A percentile compares a stretch with the other conserved stretches of the same genome.
phyloP scores from a whole-genome alignment of 2,797 vertebrate genomes.

The Sebastes minor region DNA sequence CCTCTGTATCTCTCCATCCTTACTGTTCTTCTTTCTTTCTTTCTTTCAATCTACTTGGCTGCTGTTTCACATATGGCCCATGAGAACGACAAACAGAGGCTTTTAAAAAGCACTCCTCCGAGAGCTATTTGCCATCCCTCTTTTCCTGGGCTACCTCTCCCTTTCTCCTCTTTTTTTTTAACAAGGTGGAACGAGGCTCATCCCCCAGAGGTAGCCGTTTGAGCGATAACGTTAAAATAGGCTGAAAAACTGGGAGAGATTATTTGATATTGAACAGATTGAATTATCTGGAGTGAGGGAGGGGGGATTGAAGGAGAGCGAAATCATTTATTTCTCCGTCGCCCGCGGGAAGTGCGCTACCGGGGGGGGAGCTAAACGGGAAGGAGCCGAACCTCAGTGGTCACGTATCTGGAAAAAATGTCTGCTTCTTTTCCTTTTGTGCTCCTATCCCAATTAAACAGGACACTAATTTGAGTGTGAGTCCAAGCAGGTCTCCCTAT shows the following conservation, averaged over 20 bases:
- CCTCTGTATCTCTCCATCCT: slow-evolving; percentile 12
- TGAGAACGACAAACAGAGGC: slow-evolving; percentile 69
- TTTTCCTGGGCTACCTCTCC: slow-evolving; percentile 42
- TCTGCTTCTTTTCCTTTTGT: neutral
- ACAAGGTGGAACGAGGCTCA: slow-evolving; percentile 65
- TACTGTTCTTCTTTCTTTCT: slow-evolving; percentile 34
- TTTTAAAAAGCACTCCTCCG: slow-evolving; percentile 62
- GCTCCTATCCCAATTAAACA: slow-evolving; percentile 37
- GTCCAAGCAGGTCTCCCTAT: slow-evolving; percentile 29
- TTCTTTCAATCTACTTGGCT: slow-evolving; percentile 56
- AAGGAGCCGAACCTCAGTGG: slow-evolving; percentile 49
- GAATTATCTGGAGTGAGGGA: slow-evolving; percentile 73
- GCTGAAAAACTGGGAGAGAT: slow-evolving; percentile 72
- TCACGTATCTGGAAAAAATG: slow-evolving; percentile 34
- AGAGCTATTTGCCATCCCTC: slow-evolving; percentile 67
- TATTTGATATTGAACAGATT: slow-evolving; percentile 82
- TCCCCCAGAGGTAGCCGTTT: slow-evolving; percentile 69
- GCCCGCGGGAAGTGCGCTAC: slow-evolving; percentile 40
- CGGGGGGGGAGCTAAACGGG: slow-evolving; percentile 36
- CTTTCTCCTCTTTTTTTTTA: slow-evolving; percentile 48
- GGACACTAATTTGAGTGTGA: slow-evolving; percentile 51
- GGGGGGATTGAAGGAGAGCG: slow-evolving; percentile 57
- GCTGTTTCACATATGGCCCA: slow-evolving; percentile 65
- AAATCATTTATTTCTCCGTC: slow-evolving; percentile 67
- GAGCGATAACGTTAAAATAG: slow-evolving; percentile 77